Evolutionary conservation across 2,888 invertebrate species (phyloP), one percentile per base, ranked within the genome.

Genomic region (Caenorhabditis afra): DNA sequence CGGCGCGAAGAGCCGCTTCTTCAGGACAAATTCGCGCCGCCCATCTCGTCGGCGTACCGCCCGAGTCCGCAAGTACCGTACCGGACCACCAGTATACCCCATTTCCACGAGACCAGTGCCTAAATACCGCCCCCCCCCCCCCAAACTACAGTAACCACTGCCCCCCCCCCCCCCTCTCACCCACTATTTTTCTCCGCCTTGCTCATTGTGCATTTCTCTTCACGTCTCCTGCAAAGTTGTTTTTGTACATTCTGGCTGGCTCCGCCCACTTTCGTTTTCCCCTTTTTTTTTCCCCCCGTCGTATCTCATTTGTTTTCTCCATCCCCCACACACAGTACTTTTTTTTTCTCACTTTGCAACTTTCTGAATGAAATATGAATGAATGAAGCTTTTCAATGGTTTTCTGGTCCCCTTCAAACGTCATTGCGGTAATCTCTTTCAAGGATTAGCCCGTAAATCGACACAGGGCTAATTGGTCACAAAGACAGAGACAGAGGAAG

Each of bases 81-180:
- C 47, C 73, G 82, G 57, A 67, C 83, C 20, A 65, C 70, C 57
- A 78, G 80, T 62, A 81, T 83, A 20, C 74, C 76, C 50, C 81
- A 84, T 65, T 85, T 83, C 55, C 80, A 84, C 52, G 85, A 85
- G 76, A 85, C 85, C 59, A 82, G 82, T 71, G 85, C 85, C 65
- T 85, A 81, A 78, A 16, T 61, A 18, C 37, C 61, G 39, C 53
- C 47, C 57, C n/a, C n/a, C n/a, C n/a, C n/a, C n/a, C n/a, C n/a
- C n/a, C n/a, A n/a, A n/a, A n/a, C n/a, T n/a, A n/a, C n/a, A n/a
- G n/a, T n/a, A n/a, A n/a, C n/a, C n/a, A n/a, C n/a, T n/a, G n/a
- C n/a, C 7, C 29, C 7, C 29, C 7, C 7, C 29, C 29, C 29
- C 29, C 7, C 7, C 29, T 29, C 29, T 29, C 7, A 7, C 29